These are phyloP conservation scores for Synanthedon vespiformis DNA, from an alignment of 2,888 invertebrate species.

Conservation along the genomic window DNA sequence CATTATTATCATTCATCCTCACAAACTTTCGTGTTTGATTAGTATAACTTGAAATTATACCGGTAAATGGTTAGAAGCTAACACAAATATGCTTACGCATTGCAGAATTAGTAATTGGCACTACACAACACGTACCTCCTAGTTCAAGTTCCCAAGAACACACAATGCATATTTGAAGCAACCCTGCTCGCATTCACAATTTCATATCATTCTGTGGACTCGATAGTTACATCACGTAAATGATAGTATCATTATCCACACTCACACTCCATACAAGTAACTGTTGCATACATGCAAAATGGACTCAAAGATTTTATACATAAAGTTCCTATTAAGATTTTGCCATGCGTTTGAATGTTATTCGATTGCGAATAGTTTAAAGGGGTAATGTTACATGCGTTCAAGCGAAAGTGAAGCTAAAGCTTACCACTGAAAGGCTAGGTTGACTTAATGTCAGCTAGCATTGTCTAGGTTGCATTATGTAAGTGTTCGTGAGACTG, in stretches of 20 bases:
- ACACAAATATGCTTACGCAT: neutral
- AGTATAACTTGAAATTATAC: no score
- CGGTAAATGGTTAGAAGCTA: no score
- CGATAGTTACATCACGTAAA: conserved; percentile 62
- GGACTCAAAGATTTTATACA: no score
- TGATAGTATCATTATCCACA: conserved; percentile 25
- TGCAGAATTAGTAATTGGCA: conserved; percentile 22
- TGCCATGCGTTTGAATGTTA: conserved; percentile 18
- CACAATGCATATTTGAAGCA: conserved; percentile 19
- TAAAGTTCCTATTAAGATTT: no score
- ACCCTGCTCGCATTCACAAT: conserved; percentile 28
- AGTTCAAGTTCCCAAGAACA: conserved; percentile 31
- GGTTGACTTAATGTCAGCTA: conserved; percentile 31
- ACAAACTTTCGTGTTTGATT: no score
- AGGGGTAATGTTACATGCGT: conserved; percentile 24
- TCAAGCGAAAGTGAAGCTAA: conserved; percentile 53
- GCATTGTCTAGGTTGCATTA: conserved; percentile 55
- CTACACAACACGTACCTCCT: conserved; percentile 15
- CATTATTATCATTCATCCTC: no score
- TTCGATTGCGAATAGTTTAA: conserved; percentile 30
- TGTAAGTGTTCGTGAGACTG: conserved; percentile 56
- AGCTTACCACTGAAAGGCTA: conserved; percentile 32
- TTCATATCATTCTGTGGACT: conserved; percentile 42
- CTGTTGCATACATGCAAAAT: no score
- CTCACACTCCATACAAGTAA: neutral